Base-by-base conservation (phyloP, 2,888 invertebrate species). In the Mycalesis mineus region DNA sequence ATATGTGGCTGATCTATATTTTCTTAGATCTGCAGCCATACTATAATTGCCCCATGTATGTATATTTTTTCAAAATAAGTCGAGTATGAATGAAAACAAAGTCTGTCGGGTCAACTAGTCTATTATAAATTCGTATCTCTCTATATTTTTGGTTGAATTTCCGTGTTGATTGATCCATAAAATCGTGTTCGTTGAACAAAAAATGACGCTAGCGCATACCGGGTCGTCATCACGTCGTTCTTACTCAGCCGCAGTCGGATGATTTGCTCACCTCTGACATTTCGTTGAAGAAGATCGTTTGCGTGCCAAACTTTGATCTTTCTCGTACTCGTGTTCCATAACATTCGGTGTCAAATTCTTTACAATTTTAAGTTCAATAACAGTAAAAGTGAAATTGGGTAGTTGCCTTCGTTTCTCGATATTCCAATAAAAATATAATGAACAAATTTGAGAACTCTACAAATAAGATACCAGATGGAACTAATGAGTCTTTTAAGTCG, bases 341-440 rank as follows among this genome's bases (percentile, higher is more conserved):
- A 75, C 81, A 82, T 81, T 82, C 82, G 79, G 82, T 80, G 77
- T 77, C 69, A 78, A 74, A 80, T 82, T 80, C 79, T 77, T 77
- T 4, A 78, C 75, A 68, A 68, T 70, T 73, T 71, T 68, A 75
- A 72, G 68, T 65, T 70, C 54, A 60, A 60, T 60, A 60, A 53
- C 66, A 73, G 73, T 76, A 78, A 78, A 76, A 78, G 78, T 76
- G 74, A 80, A 82, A 82, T 78, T 75, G 72, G 68, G 42, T 49
- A 44, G 31, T 47, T 48, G 42, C 13, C 41, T 59, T 42, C 31
- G 17, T 45, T 49, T 37, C 49, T 37, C 17, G 44, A 44, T 15
- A 39, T 44, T 44, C 31, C 44, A 39, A 56, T 55, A 55, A 50
- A 50, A 17, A 42, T 44, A n/a, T 44, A 37, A 44, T 17, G 13